Percentiles rank a stretch among this genome's conserved stretches.
These are phyloP conservation scores for Todiramphus saurophagus DNA, from an alignment of 2,113 vertebrate species.

Conservation along the genomic window DNA sequence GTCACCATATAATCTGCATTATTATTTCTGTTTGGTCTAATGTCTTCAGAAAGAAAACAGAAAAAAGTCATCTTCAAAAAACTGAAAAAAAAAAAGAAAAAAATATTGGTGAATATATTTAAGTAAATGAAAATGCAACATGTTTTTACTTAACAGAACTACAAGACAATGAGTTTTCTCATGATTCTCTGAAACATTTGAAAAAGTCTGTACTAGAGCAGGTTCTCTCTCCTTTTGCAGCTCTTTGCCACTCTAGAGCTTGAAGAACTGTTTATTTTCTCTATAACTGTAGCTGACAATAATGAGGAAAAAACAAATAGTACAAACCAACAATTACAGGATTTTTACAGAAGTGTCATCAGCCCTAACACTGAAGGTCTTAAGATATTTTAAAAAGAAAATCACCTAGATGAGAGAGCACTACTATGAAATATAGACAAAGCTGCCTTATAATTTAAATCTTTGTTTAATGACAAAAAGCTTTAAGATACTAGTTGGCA, in stretches of 20 bases:
- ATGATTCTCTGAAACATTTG: neutral
- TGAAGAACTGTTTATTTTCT: neutral
- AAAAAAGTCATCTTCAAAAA: neutral
- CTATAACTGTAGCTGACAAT: neutral
- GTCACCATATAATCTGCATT: neutral
- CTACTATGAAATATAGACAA: neutral
- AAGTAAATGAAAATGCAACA: neutral
- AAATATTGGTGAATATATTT: neutral
- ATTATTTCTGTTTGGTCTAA: neutral
- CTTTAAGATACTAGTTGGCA: neutral
- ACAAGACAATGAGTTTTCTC: neutral
- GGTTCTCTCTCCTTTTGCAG: neutral
- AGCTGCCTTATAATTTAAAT: neutral
- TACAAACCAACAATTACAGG: neutral
- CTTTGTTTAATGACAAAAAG: neutral
- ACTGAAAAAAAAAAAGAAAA: accelerated
- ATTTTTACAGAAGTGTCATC: neutral
- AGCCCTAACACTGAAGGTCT: neutral
- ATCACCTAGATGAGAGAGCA: neutral
- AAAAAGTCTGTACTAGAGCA: neutral
- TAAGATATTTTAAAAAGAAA: neutral
- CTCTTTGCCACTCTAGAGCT: neutral
- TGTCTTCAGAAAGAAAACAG: neutral
- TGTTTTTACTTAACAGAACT: neutral
- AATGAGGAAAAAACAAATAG: neutral